phyloP scores from a whole-genome alignment of 2,113 vertebrate genomes.

The Pterophyllum scalare region DNA sequence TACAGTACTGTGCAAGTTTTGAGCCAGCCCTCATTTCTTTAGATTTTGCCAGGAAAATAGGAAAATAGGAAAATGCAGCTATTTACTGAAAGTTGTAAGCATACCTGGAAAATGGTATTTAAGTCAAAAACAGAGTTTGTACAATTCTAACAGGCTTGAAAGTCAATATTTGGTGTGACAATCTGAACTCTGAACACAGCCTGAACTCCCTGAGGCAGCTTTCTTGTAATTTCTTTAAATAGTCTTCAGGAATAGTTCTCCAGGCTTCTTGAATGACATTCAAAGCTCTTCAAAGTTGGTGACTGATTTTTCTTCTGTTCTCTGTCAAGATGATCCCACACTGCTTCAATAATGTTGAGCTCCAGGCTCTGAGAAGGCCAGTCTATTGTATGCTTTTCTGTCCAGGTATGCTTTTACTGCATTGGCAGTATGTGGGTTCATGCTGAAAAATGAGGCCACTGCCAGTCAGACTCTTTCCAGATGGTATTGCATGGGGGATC shows the following conservation, averaged over 20 bases:
- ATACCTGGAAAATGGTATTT: neutral
- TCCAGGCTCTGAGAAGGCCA: neutral
- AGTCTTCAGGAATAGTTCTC: neutral
- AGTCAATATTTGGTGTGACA: neutral
- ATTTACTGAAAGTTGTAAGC: neutral
- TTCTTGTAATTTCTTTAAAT: neutral
- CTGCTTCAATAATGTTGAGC: neutral
- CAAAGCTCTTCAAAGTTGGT: neutral
- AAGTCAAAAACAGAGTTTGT: neutral
- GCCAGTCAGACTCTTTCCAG: neutral
- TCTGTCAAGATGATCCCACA: neutral
- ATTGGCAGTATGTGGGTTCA: neutral
- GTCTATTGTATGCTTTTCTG: neutral
- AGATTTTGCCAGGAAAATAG: neutral
- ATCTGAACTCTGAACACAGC: neutral
- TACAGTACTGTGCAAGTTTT: neutral
- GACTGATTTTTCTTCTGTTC: neutral
- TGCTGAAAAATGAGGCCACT: conserved; percentile 1
- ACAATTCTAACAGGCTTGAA: neutral
- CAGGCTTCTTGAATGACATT: neutral
- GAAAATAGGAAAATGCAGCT: neutral
- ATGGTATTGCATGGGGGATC: neutral
- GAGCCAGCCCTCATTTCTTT: neutral
- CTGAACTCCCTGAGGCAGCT: neutral
- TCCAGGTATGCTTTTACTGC: neutral